These are phyloP conservation scores for Bursaphelenchus okinawaensis DNA, from an alignment of 2,888 invertebrate genomes.

Conservation along the genomic window DNA sequence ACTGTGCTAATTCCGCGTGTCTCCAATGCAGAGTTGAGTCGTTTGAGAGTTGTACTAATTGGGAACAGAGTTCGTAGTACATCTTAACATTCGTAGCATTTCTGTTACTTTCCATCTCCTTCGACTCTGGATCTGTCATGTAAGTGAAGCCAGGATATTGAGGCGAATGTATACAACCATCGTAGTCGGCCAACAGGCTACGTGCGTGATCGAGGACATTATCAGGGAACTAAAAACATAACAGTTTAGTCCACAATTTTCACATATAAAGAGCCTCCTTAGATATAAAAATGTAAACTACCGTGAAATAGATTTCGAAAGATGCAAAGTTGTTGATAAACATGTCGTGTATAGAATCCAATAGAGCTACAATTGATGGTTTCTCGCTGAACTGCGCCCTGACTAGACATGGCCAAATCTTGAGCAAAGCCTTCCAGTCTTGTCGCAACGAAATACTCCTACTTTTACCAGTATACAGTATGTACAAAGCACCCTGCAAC, in stretches of 20 bases:
- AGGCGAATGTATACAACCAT: constrained; percentile 8
- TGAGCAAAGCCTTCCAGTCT: constrained; percentile 71
- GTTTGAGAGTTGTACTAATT: constrained; percentile 28
- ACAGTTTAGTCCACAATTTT: no score
- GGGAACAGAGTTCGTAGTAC: constrained; percentile 30
- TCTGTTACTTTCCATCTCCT: constrained; percentile 10
- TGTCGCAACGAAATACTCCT: constrained; percentile 69
- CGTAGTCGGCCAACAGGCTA: constrained; percentile 17
- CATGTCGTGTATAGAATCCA: constrained; percentile 60
- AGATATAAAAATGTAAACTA: constrained; percentile 9
- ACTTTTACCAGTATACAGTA: constrained; percentile 69
- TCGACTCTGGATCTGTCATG: constrained; percentile 6
- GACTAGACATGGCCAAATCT: constrained; percentile 73
- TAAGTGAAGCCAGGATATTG: constrained; percentile 2
- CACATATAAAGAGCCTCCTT: background rate
- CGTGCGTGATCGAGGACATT: constrained; percentile 26
- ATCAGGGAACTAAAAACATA: constrained; percentile 23
- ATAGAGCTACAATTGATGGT: constrained; percentile 62
- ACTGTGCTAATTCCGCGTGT: constrained; percentile 71
- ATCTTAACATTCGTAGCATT: constrained; percentile 22
- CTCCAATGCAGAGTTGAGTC: constrained; percentile 67
- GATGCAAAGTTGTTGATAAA: constrained; percentile 56
- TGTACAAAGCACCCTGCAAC: constrained; percentile 70
- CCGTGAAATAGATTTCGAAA: constrained; percentile 47
- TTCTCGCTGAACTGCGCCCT: constrained; percentile 78